Percentiles rank a stretch among this genome's conserved stretches.
Evolutionary conservation across 2,888 invertebrate species (phyloP).

Genomic region (Metalampra italica): DNA sequence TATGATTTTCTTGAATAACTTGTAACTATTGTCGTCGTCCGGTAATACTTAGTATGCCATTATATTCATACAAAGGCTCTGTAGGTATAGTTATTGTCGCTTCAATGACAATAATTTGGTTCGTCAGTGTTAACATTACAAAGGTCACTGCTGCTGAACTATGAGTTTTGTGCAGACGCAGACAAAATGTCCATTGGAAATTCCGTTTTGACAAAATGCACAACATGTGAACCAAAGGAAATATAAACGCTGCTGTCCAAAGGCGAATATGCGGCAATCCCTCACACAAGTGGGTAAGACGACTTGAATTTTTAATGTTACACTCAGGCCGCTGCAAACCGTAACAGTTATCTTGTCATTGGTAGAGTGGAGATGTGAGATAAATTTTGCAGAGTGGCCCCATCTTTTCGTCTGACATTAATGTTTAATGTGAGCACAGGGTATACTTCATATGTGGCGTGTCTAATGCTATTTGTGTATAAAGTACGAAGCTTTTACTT

Average conservation of each 20-base stretch:
- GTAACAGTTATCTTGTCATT: slow-evolving; percentile 80
- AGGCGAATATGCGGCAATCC: slow-evolving; percentile 75
- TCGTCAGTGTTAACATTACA: neutral
- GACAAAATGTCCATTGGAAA: slow-evolving; percentile 30
- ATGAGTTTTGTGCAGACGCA: neutral
- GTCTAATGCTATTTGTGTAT: slow-evolving; percentile 65
- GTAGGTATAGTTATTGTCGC: neutral
- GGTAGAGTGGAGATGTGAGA: slow-evolving; percentile 75
- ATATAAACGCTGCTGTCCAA: slow-evolving; percentile 78
- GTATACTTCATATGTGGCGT: slow-evolving; percentile 71
- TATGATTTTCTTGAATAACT: too few relatives aligned
- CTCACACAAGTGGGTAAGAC: slow-evolving; percentile 79
- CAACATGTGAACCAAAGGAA: slow-evolving; percentile 66
- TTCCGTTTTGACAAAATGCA: slow-evolving; percentile 48
- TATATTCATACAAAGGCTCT: slow-evolving; percentile 57
- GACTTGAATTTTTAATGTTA: slow-evolving; percentile 77
- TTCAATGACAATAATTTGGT: neutral
- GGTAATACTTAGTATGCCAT: too few relatives aligned
- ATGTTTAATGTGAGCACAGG: slow-evolving; percentile 72
- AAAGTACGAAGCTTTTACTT: slow-evolving; percentile 51
- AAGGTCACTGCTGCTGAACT: neutral
- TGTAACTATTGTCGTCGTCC: too few relatives aligned
- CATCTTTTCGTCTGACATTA: slow-evolving; percentile 77
- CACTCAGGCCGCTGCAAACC: slow-evolving; percentile 78
- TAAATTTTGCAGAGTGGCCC: slow-evolving; percentile 79